Evolutionary conservation across 2,888 invertebrate genomes (phyloP).

Genomic region (Drosophila merina): DNA sequence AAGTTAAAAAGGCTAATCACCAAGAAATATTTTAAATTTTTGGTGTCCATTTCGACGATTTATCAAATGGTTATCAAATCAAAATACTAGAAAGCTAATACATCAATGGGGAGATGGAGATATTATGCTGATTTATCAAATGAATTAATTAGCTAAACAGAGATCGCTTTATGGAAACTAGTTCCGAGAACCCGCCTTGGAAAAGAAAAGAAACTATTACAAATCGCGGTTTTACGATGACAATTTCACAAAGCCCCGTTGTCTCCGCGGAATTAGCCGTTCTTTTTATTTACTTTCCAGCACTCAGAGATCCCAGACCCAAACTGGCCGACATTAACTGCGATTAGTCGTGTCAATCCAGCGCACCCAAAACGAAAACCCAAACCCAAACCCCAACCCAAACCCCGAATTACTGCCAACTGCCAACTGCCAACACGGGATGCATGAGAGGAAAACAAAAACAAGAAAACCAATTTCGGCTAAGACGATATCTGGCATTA

Average conservation of each 20-base stretch:
- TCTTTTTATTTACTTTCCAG: constrained; percentile 25
- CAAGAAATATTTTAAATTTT: background rate
- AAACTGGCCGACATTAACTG: constrained; percentile 39
- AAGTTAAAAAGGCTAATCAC: background rate
- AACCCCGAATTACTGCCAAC: constrained; percentile 13
- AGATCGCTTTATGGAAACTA: constrained; percentile 32
- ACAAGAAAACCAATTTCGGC: constrained; percentile 10
- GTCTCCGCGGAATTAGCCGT: constrained; percentile 37
- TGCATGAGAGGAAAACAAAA: constrained; percentile 15
- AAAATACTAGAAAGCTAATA: constrained; percentile 28
- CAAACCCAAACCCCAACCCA: constrained; percentile 1
- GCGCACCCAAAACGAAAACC: background rate
- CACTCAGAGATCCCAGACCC: constrained; percentile 15
- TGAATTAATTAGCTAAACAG: constrained; percentile 22
- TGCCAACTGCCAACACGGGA: constrained; percentile 17
- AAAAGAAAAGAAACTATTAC: constrained; percentile 22
- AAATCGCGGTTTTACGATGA: constrained; percentile 21
- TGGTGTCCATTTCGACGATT: background rate
- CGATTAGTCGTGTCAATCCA: constrained; percentile 39
- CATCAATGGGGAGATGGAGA: constrained; percentile 12
- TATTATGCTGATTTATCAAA: constrained; percentile 14
- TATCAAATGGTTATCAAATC: background rate
- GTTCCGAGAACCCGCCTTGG: constrained; percentile 46
- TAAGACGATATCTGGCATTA: constrained; percentile 45
- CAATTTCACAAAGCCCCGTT: constrained; percentile 22